phyloP scores from a whole-genome alignment of 2,113 vertebrate genomes.

The Megaceryle torquata region DNA sequence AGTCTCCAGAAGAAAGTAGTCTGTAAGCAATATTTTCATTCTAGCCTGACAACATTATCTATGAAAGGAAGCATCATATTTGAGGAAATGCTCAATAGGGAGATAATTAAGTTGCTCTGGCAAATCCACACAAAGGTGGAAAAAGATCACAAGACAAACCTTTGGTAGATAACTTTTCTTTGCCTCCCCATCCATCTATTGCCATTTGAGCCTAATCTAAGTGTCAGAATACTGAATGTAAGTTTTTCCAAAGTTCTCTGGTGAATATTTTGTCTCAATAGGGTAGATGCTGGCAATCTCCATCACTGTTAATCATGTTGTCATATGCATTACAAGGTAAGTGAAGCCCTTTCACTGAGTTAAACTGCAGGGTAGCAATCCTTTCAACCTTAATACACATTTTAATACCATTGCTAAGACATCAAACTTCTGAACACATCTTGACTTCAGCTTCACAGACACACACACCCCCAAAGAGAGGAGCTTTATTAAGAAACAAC shows the following conservation, averaged over 20 bases:
- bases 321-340: neutral
- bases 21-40: slow-evolving; percentile 74
- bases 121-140: neutral
- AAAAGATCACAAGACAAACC: neutral
- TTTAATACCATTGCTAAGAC: neutral
- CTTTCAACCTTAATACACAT: neutral
- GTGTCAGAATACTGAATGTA: slow-evolving; percentile 59
- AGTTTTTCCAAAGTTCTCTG: slow-evolving; percentile 44
- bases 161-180: slow-evolving; percentile 47
- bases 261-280: neutral
- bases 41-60: slow-evolving; percentile 25
- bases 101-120: slow-evolving; percentile 6
- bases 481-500: neutral
- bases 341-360: neutral
- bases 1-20: neutral
- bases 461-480: neutral
- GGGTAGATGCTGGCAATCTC: neutral
- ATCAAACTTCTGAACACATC: neutral
- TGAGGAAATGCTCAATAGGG: neutral
- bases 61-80: neutral
- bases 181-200: slow-evolving; percentile 47
- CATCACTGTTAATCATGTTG: neutral
- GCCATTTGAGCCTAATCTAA: slow-evolving; percentile 59
- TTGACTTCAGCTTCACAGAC: neutral
- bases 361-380: neutral